Percentiles rank a stretch among this genome's conserved stretches.
phyloP scores from a whole-genome alignment of 2,113 vertebrate genomes.

The Arvicanthis niloticus region DNA sequence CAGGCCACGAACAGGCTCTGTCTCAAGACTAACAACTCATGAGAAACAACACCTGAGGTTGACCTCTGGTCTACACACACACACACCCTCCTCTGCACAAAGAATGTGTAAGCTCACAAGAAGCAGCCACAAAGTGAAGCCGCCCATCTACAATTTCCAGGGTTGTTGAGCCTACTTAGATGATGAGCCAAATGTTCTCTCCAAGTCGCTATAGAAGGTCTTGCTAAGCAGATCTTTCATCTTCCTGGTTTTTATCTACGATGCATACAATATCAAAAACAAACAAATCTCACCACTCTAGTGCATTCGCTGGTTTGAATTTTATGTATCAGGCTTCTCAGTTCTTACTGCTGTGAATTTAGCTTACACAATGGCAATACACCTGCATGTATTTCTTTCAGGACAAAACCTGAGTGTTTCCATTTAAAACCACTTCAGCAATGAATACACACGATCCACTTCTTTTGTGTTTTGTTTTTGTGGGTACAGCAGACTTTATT shows the following conservation, averaged over 20 bases:
- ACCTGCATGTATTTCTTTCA: not conserved
- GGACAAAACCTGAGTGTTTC: constrained; percentile 7
- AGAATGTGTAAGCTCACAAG: not conserved
- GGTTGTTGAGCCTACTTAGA: not conserved
- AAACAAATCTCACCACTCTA: not conserved
- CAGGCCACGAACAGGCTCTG: not conserved
- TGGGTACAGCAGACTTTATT: too few relatives aligned
- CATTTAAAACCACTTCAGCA: constrained; percentile 27
- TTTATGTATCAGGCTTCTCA: not conserved
- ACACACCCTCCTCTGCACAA: not conserved
- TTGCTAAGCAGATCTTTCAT: not conserved
- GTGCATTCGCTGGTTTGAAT: not conserved
- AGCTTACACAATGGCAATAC: not conserved
- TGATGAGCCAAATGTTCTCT: not conserved
- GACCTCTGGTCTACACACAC: not conserved
- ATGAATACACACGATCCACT: not conserved
- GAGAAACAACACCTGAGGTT: not conserved
- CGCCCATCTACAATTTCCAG: not conserved
- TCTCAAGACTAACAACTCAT: not conserved
- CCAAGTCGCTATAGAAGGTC: not conserved
- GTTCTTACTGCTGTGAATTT: not conserved
- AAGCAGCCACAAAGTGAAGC: not conserved
- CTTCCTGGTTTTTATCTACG: not conserved
- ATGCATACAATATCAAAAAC: not conserved
- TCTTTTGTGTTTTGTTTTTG: too few relatives aligned